Evolutionary conservation across 92 coral and sea anemone genomes (phyloP).

Genomic region (Parazoanthus atlanticus): DNA sequence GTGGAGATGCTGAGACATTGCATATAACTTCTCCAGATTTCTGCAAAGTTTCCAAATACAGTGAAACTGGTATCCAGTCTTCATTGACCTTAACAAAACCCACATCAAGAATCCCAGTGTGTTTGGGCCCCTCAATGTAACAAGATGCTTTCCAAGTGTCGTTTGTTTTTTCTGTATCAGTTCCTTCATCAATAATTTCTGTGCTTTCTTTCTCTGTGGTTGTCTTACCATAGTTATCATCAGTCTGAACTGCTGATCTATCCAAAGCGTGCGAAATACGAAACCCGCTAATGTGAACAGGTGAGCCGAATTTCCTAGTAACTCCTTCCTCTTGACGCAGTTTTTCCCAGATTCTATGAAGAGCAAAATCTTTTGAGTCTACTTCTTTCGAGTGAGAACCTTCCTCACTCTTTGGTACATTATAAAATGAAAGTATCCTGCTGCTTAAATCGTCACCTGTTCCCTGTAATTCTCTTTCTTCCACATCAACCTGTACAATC

Average conservation of each 20-base stretch:
- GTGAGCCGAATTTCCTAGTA: conserved; percentile 75
- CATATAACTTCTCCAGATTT: conserved; percentile 81
- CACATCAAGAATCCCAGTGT: conserved; percentile 78
- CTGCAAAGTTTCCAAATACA: conserved; percentile 74
- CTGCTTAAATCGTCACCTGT: conserved; percentile 43
- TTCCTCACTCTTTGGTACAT: conserved; percentile 42
- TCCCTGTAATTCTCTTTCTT: conserved; percentile 52
- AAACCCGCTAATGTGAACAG: conserved; percentile 77
- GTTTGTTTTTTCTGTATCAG: background rate
- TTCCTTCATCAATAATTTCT: conserved; percentile 39
- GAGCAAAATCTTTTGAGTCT: conserved; percentile 64
- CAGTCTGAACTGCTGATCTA: conserved; percentile 4
- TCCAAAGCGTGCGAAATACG: conserved; percentile 48
- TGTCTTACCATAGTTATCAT: background rate
- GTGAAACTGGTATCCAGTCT: conserved; percentile 90
- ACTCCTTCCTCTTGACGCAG: conserved; percentile 76
- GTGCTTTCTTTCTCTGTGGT: conserved; percentile 11
- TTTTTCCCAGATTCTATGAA: conserved; percentile 68
- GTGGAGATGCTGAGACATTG: conserved; percentile 82
- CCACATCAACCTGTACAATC: conserved; percentile 65
- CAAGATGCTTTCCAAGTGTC: conserved; percentile 75
- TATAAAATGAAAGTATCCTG: conserved; percentile 58
- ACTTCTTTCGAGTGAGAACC: conserved; percentile 55
- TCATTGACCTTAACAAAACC: conserved; percentile 68
- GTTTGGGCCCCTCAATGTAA: conserved; percentile 82